Conservation (phyloP, 2,888 invertebrate genomes). For the Heteropelma amictum region DNA sequence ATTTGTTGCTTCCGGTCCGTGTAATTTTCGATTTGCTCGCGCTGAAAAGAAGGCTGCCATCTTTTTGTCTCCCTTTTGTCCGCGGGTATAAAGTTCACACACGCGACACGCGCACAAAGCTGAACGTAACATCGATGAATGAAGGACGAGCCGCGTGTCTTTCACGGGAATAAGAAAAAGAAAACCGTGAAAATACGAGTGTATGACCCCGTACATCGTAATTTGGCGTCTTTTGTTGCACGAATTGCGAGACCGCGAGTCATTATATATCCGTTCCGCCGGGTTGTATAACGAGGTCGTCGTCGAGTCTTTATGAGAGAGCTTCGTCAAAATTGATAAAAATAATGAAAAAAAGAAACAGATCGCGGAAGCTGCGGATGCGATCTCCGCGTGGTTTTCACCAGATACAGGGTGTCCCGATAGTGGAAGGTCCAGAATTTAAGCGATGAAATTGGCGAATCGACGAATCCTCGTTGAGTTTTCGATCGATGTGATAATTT, state of each 20-base stretch:
- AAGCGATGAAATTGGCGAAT: too few relatives aligned
- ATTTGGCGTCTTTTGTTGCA: conserved; percentile 21
- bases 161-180: conserved; percentile 3
- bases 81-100: background rate
- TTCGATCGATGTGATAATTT: too few relatives aligned
- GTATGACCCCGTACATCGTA: background rate
- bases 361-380: background rate
- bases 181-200: background rate
- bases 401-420: too few relatives aligned
- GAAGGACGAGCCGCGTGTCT: conserved; percentile 13
- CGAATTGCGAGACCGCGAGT: conserved; percentile 14
- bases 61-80: conserved; percentile 9
- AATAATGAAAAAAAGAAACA: background rate
- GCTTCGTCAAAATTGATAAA: conserved; percentile 24
- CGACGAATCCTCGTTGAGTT: too few relatives aligned
- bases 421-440: too few relatives aligned
- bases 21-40: conserved; percentile 12
- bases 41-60: conserved; percentile 4
- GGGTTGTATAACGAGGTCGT: conserved; percentile 45
- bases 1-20: conserved; percentile 17
- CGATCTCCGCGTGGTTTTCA: too few relatives aligned
- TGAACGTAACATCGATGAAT: too few relatives aligned
- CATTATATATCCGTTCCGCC: conserved; percentile 34
- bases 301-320: conserved; percentile 7
- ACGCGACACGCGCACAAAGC: background rate